Evolutionary conservation across 2,888 invertebrate species (phyloP).

Genomic region (Cataglyphis altisquamis): DNA sequence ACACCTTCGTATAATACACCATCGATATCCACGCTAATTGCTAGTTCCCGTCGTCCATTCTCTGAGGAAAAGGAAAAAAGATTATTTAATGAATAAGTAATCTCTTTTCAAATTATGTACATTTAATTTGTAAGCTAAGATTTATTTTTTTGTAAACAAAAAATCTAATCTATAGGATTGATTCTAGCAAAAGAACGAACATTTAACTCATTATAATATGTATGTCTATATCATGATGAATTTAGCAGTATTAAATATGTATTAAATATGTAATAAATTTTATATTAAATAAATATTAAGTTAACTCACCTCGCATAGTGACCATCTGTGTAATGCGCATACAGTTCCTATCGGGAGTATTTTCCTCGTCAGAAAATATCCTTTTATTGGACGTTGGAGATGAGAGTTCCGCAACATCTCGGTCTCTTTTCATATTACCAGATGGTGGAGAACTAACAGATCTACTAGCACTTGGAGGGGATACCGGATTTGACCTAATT

Average conservation of each 20-base stretch:
- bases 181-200: background rate
- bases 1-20: conserved; percentile 98
- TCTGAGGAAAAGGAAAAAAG: conserved; percentile 87
- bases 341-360: background rate
- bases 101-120: background rate
- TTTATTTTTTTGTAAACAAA: background rate
- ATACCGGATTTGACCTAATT: background rate
- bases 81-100: background rate
- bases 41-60: conserved; percentile 95
- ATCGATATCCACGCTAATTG: conserved; percentile 98
- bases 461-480: conserved; percentile 1
- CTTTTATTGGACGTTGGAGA: background rate
- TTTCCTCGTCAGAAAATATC: background rate
- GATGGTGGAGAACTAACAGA: background rate
- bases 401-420: background rate
- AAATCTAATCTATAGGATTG: background rate
- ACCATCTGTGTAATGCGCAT: conserved; percentile 8
- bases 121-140: background rate
- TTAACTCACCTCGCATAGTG: background rate
- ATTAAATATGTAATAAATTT: background rate
- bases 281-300: background rate
- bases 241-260: background rate
- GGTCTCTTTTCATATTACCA: background rate
- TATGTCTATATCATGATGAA: conserved; percentile 52
- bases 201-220: conserved; percentile 27